Evolutionary conservation across 92 coral and sea anemone species (phyloP).

Genomic region (Zoanthus gigantus): DNA sequence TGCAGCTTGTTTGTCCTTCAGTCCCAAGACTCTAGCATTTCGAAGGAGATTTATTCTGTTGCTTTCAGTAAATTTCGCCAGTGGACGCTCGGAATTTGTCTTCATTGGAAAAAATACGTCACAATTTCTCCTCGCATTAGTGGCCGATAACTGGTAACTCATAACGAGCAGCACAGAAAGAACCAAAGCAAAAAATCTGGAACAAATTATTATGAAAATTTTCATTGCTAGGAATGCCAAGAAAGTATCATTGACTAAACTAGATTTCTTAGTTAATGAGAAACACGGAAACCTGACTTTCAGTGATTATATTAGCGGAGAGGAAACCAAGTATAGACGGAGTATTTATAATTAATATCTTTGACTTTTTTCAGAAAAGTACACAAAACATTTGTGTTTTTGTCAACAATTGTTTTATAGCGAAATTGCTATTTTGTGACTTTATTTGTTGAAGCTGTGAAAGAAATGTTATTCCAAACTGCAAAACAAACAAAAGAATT

Average conservation of each 20-base stretch:
- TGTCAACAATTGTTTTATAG: slow-evolving; percentile 13
- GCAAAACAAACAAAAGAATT: slow-evolving; percentile 10
- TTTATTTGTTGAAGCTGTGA: slow-evolving; percentile 18
- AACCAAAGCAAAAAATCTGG: slow-evolving; percentile 1
- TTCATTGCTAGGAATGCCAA: not conserved
- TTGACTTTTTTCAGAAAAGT: slow-evolving; percentile 1
- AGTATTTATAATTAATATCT: slow-evolving; percentile 29
- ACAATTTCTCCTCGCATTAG: slow-evolving; percentile 47
- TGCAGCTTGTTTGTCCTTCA: slow-evolving; percentile 60
- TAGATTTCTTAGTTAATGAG: not conserved
- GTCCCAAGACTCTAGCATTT: slow-evolving; percentile 49
- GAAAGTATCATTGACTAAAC: not conserved
- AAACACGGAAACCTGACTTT: not conserved
- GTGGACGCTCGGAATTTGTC: slow-evolving; percentile 66
- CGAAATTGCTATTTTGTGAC: not conserved
- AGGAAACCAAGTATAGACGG: slow-evolving; percentile 6
- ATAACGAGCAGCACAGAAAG: not conserved
- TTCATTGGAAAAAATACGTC: slow-evolving; percentile 63
- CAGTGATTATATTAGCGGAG: not conserved
- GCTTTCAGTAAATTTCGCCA: slow-evolving; percentile 43
- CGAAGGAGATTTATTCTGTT: slow-evolving; percentile 37
- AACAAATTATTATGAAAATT: not conserved
- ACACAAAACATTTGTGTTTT: not conserved
- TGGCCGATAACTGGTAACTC: not conserved
- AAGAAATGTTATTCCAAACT: not conserved